Evolutionary conservation across 1,140 invertebrate species (phyloP), one percentile per base, ranked within the genome.

Genomic region (Muscidifurax raptorellus): DNA sequence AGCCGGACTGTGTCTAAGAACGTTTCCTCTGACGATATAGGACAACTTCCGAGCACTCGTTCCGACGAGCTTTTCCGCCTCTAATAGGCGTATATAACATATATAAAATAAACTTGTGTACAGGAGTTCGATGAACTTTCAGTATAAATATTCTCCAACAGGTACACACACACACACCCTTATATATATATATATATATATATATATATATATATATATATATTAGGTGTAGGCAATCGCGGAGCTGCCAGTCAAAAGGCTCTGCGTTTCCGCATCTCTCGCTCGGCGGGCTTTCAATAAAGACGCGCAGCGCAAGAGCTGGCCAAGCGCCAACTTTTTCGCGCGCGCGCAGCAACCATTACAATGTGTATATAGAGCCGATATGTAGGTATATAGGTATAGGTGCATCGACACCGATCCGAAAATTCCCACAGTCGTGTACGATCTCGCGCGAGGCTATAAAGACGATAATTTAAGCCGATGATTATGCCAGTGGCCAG

Each of bases 401-500:
- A 88, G 86, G 89, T 88, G 89, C 89, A 88, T 89, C 88, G 87
- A 88, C 89, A 89, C 87, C 83, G 84, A 83, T 72, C 81, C 84
- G 69, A 86, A 87, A 88, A 88, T 87, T 87, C 82, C 47, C 67
- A 15, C 5, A n/a, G 2, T 59, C 77, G 64, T 22, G n/a, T 64
- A n/a, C 32, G 32, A 32, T 32, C 32, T 32, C 28, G n/a, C 32
- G 18, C 13, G 0, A 1, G 1, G 1, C 2, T 12, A 12, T 22
- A 47, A 64, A 64, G 28, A 78, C 30, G 78, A 80, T 67, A 27
- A 66, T 66, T 66, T n/a, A 1, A 22, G 64, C 10, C n/a, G 79
- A 67, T 59, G 27, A 81, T 81, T 81, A 72, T 81, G 67, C 69
- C 59, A 71, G 72, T 80, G 36, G 1, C 12, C 22, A n/a, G 52